Evolutionary conservation across 2,888 invertebrate species (phyloP).

Genomic region (Plusia festucae): DNA sequence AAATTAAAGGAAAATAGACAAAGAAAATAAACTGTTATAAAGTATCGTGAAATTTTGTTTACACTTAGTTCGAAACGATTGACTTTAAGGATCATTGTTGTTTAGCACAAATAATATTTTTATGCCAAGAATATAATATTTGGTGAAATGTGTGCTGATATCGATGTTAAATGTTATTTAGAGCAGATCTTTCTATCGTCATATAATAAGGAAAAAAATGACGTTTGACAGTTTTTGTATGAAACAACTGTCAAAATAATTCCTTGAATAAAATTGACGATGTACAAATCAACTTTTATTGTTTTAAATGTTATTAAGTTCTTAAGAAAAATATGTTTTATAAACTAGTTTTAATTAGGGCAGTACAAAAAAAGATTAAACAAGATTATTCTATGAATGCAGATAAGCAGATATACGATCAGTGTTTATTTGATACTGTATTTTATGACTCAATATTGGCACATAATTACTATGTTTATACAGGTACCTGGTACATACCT

Average conservation of each 20-base stretch:
- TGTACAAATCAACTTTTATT: no score
- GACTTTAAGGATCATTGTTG: neutral
- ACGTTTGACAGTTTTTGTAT: no score
- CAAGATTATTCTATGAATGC: no score
- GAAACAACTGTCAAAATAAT: no score
- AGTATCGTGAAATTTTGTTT: constrained; percentile 21
- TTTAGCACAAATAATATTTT: neutral
- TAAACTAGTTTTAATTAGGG: no score
- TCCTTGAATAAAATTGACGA: no score
- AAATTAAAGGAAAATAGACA: constrained; percentile 46
- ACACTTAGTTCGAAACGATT: constrained; percentile 15
- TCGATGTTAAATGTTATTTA: neutral
- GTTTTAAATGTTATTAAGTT: no score
- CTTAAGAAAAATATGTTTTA: no score
- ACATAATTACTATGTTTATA: neutral
- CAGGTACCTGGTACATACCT: no score
- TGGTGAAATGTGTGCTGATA: neutral
- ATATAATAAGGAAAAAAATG: no score
- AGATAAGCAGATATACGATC: neutral
- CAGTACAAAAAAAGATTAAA: no score
- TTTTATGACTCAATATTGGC: neutral
- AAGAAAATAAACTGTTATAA: constrained; percentile 19
- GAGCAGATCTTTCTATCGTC: no score
- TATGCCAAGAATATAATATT: neutral
- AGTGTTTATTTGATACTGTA: neutral